A percentile compares a stretch with the other conserved stretches of the same genome.
Evolutionary conservation across 2,113 vertebrate species (phyloP).

Genomic region (Tachysurus vachellii): DNA sequence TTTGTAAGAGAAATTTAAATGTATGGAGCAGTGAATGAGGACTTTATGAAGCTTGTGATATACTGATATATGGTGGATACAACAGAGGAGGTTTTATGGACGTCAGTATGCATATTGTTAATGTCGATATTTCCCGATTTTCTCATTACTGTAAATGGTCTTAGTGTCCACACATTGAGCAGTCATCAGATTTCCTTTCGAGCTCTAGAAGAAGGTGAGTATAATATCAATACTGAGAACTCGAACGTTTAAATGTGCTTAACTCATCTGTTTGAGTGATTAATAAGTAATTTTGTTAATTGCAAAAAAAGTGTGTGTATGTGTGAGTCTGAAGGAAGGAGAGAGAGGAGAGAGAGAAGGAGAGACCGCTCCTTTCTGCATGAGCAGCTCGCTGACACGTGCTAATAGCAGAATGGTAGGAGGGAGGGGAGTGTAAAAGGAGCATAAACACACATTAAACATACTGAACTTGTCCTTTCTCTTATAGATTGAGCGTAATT

Average conservation of each 20-base stretch:
- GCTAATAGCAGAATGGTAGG: slow-evolving; percentile 62
- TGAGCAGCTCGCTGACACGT: slow-evolving; percentile 62
- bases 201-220: background rate
- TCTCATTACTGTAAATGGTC: background rate
- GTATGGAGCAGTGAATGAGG: background rate
- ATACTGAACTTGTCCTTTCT: slow-evolving; percentile 92
- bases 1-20: background rate
- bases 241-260: slow-evolving; percentile 51
- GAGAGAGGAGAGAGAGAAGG: slow-evolving; percentile 5
- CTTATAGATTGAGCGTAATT: slow-evolving; percentile 93
- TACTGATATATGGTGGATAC: background rate
- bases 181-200: background rate
- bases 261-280: slow-evolving; percentile 54
- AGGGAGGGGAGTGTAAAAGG: slow-evolving; percentile 67
- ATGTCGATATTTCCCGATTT: background rate
- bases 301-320: slow-evolving; percentile 34
- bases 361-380: slow-evolving; percentile 45
- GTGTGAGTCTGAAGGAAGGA: background rate
- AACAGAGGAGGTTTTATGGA: background rate
- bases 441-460: slow-evolving; percentile 84
- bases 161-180: background rate
- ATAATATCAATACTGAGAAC: slow-evolving; percentile 35
- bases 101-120: background rate
- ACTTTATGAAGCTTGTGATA: background rate
- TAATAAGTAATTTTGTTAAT: slow-evolving; percentile 60